These are phyloP conservation scores for Myopa testacea DNA, from an alignment of 2,888 invertebrate genomes.

Conservation along the genomic window DNA sequence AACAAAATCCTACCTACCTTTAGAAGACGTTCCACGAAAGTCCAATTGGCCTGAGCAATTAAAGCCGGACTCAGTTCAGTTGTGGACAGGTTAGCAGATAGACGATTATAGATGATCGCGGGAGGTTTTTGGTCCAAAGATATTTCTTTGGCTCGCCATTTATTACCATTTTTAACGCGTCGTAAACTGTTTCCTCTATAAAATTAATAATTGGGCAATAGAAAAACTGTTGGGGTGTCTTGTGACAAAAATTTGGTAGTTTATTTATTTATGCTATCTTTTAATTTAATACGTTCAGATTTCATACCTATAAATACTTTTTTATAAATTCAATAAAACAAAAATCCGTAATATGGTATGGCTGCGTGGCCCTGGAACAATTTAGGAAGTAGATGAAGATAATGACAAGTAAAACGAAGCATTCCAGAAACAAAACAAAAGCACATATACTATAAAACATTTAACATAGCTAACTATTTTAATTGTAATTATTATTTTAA, in stretches of 20 bases:
- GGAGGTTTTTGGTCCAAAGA: slow-evolving; percentile 69
- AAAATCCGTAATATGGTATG: background rate
- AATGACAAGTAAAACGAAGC: slow-evolving; percentile 32
- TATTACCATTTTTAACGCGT: slow-evolving; percentile 73
- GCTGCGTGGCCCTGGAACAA: background rate
- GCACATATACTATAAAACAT: slow-evolving; percentile 35
- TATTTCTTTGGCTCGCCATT: slow-evolving; percentile 75
- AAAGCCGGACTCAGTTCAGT: slow-evolving; percentile 80
- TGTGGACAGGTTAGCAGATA: slow-evolving; percentile 66
- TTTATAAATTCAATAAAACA: background rate
- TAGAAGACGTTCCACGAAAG: slow-evolving; percentile 95
- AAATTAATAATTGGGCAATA: slow-evolving; percentile 43
- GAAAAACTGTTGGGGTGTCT: slow-evolving; percentile 30
- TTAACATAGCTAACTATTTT: slow-evolving; percentile 21
- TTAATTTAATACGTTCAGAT: background rate
- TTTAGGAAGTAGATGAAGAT: background rate
- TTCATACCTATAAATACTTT: no score
- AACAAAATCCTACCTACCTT: slow-evolving; percentile 74
- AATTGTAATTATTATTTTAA: slow-evolving; percentile 5
- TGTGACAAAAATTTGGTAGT: slow-evolving; percentile 15
- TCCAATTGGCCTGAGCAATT: slow-evolving; percentile 96
- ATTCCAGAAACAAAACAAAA: slow-evolving; percentile 31
- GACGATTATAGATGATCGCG: slow-evolving; percentile 61
- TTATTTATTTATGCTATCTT: slow-evolving; percentile 16
- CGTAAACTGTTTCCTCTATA: slow-evolving; percentile 71